A percentile compares a stretch with the other conserved stretches of the same genome.
Evolutionary conservation across 2,113 vertebrate genomes (phyloP).

Genomic region (Paramormyrops kingsleyae): DNA sequence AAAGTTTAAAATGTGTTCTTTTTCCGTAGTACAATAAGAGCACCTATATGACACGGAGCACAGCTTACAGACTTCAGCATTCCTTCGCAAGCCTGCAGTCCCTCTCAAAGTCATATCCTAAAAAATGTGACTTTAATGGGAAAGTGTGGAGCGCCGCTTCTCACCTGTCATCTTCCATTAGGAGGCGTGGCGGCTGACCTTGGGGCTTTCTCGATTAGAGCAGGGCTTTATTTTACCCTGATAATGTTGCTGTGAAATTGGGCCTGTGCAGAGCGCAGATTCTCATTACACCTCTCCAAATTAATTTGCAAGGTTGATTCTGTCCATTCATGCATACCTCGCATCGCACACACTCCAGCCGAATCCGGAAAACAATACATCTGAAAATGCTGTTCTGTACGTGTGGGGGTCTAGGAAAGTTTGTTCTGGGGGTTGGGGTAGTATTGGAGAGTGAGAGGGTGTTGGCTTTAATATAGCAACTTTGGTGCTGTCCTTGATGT

Average conservation of each 20-base stretch:
- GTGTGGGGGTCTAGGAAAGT: background rate
- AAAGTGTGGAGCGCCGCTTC: slow-evolving; percentile 54
- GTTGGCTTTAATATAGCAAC: slow-evolving; percentile 25
- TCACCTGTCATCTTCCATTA: slow-evolving; percentile 71
- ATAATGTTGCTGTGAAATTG: slow-evolving; percentile 70
- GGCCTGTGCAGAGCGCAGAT: slow-evolving; percentile 53
- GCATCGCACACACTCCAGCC: slow-evolving; percentile 28
- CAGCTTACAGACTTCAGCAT: background rate
- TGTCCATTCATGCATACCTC: slow-evolving; percentile 53
- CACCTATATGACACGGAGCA: background rate
- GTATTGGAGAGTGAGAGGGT: background rate
- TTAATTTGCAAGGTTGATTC: slow-evolving; percentile 66
- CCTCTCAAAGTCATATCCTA: slow-evolving; percentile 22
- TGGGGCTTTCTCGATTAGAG: slow-evolving; percentile 46
- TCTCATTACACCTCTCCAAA: slow-evolving; percentile 68
- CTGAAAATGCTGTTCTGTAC: slow-evolving; percentile 10
- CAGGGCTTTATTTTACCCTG: slow-evolving; percentile 51
- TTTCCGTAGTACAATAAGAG: background rate
- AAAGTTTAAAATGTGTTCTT: background rate
- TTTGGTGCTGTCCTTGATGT: slow-evolving; percentile 22
- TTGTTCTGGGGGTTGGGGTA: background rate
- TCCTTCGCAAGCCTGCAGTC: slow-evolving; percentile 2
- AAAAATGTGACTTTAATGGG: slow-evolving; percentile 57
- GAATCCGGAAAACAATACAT: slow-evolving; percentile 11
- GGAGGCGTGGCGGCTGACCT: slow-evolving; percentile 56